Percentiles rank a stretch among this genome's conserved stretches.
These are phyloP conservation scores for Parnassius mnemosyne DNA, from an alignment of 2,888 invertebrate genomes.

Conservation along the genomic window DNA sequence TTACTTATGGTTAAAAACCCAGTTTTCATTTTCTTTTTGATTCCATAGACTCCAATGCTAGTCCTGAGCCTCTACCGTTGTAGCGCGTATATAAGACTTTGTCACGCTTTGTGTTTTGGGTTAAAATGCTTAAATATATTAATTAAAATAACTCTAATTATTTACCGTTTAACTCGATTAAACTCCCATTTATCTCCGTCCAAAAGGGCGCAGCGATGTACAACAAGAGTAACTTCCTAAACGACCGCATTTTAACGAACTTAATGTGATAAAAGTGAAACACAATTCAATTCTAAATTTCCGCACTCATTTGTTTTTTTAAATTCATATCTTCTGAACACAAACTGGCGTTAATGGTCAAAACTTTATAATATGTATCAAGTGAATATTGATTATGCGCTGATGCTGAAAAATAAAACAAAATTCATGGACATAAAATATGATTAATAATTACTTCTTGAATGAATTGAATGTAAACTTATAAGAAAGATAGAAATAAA, in stretches of 20 bases:
- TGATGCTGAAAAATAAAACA: no score
- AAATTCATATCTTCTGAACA: neutral
- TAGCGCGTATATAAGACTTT: no score
- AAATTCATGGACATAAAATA: no score
- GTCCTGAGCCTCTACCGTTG: no score
- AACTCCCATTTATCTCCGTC: constrained; percentile 25
- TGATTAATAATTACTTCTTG: no score
- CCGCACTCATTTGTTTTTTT: constrained; percentile 14
- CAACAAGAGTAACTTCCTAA: constrained; percentile 2
- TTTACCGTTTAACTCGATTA: constrained; percentile 34
- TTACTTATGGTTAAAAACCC: no score
- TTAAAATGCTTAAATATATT: neutral
- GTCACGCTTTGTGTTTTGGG: no score
- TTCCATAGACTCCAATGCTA: no score
- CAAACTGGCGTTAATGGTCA: neutral
- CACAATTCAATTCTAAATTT: constrained; percentile 3
- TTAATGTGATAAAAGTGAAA: constrained; percentile 6
- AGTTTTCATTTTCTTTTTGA: no score
- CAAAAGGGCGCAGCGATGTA: neutral
- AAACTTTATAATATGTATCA: neutral
- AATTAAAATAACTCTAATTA: constrained; percentile 4
- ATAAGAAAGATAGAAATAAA: no score
- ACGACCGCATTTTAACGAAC: constrained; percentile 3
- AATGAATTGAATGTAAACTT: no score
- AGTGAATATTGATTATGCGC: no score